Conservation (phyloP, 2,888 invertebrate genomes). For the Thera britannica region DNA sequence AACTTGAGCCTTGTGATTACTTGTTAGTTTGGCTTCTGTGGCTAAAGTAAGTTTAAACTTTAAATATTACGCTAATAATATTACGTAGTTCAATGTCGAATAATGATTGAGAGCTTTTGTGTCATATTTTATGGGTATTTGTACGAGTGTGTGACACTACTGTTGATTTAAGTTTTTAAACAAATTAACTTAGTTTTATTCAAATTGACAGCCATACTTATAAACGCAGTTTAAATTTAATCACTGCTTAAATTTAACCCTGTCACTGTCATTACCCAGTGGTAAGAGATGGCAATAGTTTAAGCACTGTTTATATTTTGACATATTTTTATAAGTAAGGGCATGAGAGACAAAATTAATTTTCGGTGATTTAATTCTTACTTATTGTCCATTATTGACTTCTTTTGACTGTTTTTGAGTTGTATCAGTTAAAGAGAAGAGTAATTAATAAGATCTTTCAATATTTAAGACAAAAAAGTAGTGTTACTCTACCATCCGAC, state of each 20-base stretch:
- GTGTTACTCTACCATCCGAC: conserved; percentile 44
- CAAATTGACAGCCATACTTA: background rate
- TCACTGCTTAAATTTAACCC: too few species aligned
- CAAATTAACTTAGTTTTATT: conserved; percentile 1
- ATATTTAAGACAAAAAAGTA: conserved; percentile 26
- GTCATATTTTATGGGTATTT: conserved; percentile 27
- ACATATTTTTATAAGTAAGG: too few species aligned
- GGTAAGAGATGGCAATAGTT: too few species aligned
- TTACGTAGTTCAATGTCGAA: conserved; percentile 28
- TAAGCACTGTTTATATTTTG: too few species aligned
- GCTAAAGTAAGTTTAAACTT: conserved; percentile 21
- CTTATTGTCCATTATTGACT: conserved; percentile 6
- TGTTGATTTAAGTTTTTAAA: conserved; percentile 18
- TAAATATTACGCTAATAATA: conserved; percentile 15
- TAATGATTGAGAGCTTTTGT: conserved; percentile 39
- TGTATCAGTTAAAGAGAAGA: conserved; percentile 10
- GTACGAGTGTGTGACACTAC: conserved; percentile 31
- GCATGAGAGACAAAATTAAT: background rate
- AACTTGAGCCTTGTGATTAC: conserved; percentile 57
- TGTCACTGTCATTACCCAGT: too few species aligned
- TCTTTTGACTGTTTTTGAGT: background rate
- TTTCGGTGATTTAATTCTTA: conserved; percentile 1
- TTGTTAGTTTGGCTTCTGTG: conserved; percentile 32
- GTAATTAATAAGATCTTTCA: conserved; percentile 4
- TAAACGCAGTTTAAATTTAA: too few species aligned